phyloP scores from a whole-genome alignment of 2,797 vertebrate species.

The Heteromormyrus szaboi region DNA sequence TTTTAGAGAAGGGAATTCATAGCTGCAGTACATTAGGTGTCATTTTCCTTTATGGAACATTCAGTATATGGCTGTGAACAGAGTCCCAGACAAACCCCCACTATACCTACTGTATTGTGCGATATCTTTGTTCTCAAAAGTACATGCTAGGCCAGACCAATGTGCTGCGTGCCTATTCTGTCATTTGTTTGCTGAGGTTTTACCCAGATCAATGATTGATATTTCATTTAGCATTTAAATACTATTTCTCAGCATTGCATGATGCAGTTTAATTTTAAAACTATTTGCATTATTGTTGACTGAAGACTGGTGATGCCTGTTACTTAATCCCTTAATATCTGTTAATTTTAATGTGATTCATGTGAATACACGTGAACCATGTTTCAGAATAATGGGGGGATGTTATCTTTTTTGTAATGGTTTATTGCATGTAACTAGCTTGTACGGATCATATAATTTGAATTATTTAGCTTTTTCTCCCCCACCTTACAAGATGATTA shows the following conservation, averaged over 20 bases:
- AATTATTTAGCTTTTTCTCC: not conserved
- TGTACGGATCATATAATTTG: not conserved
- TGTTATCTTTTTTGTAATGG: not conserved
- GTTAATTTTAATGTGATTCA: not conserved
- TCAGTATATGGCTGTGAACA: not conserved
- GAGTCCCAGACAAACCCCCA: not conserved
- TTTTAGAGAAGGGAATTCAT: not conserved
- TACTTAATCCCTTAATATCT: not conserved
- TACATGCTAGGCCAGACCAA: not conserved
- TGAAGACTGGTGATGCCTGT: not conserved
- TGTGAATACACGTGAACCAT: not conserved
- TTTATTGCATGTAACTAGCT: not conserved
- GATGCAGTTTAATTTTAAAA: not conserved
- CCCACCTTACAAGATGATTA: not conserved
- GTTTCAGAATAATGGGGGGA: not conserved
- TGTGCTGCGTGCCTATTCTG: not conserved
- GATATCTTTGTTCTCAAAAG: not conserved
- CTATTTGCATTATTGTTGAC: not conserved
- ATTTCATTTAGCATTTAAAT: conserved; percentile 1
- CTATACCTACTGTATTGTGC: not conserved
- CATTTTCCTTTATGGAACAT: not conserved
- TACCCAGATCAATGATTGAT: not conserved
- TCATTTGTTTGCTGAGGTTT: not conserved
- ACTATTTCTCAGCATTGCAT: not conserved
- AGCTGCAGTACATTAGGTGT: not conserved